Percentiles rank a stretch among this genome's conserved stretches.
Evolutionary conservation across 2,797 vertebrate genomes (phyloP).

Genomic region (Scolopax bukidnonensis): DNA sequence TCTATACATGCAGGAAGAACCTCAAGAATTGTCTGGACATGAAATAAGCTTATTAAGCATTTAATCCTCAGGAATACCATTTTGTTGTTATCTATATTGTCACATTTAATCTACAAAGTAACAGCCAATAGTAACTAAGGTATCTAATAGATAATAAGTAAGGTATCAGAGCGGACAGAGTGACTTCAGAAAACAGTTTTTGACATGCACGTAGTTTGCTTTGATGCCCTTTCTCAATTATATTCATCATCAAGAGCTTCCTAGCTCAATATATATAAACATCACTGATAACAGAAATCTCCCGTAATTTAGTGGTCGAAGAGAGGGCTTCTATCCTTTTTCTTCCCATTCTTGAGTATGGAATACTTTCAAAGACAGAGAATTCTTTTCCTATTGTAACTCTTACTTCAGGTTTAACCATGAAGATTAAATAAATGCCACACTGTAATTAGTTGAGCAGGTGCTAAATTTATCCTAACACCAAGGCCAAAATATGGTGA

Average conservation of each 20-base stretch:
- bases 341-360: background rate
- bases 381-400: background rate
- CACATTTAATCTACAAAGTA: background rate
- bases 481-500: background rate
- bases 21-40: background rate
- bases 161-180: background rate
- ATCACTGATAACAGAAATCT: background rate
- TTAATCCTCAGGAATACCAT: background rate
- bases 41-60: background rate
- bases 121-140: background rate
- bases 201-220: background rate
- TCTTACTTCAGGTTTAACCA: constrained; percentile 6
- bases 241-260: background rate
- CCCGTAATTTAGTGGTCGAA: background rate
- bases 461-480: background rate
- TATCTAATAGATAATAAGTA: background rate
- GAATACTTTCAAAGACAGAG: background rate
- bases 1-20: background rate
- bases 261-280: background rate
- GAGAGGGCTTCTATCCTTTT: background rate
- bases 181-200: background rate
- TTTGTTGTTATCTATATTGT: background rate
- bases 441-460: background rate
- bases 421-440: background rate
- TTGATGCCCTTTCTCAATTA: background rate